Evolutionary conservation across 2,888 invertebrate genomes (phyloP).

Genomic region (Agonopterix alstromeriana): DNA sequence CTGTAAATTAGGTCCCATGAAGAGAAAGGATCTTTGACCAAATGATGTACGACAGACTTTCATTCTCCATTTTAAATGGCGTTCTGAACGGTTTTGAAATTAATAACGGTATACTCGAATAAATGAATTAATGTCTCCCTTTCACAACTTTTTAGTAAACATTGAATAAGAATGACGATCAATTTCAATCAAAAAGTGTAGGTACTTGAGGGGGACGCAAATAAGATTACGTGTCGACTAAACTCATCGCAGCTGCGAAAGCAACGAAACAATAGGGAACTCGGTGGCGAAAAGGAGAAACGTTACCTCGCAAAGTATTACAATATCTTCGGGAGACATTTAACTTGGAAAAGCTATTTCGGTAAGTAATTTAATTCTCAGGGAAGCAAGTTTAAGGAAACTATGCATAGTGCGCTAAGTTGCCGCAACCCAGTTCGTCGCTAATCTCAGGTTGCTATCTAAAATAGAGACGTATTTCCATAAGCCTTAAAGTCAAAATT

Average conservation of each 20-base stretch:
- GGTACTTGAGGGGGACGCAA: background rate
- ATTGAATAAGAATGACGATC: background rate
- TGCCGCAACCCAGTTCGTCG: constrained; percentile 38
- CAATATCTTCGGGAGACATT: constrained; percentile 42
- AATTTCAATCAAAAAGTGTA: background rate
- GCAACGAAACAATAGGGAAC: constrained; percentile 42
- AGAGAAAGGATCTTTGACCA: too few relatives aligned
- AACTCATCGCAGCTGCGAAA: background rate
- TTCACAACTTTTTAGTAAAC: too few relatives aligned
- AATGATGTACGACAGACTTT: too few relatives aligned
- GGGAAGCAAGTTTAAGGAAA: constrained; percentile 41
- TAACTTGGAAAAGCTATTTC: constrained; percentile 54
- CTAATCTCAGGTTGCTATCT: constrained; percentile 46
- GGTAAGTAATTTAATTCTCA: constrained; percentile 56
- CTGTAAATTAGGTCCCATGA: too few relatives aligned
- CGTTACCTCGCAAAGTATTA: constrained; percentile 38
- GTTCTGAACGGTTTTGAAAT: too few relatives aligned
- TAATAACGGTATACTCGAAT: too few relatives aligned
- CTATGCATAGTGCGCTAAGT: constrained; percentile 42
- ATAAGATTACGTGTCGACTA: background rate
- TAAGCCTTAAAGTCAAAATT: constrained; percentile 46
- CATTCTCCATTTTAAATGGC: too few relatives aligned
- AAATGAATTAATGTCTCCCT: too few relatives aligned
- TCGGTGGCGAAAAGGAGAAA: constrained; percentile 28
- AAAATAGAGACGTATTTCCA: constrained; percentile 49